Conservation (phyloP, 2,113 vertebrate species). For the Beaufortia kweichowensis region DNA sequence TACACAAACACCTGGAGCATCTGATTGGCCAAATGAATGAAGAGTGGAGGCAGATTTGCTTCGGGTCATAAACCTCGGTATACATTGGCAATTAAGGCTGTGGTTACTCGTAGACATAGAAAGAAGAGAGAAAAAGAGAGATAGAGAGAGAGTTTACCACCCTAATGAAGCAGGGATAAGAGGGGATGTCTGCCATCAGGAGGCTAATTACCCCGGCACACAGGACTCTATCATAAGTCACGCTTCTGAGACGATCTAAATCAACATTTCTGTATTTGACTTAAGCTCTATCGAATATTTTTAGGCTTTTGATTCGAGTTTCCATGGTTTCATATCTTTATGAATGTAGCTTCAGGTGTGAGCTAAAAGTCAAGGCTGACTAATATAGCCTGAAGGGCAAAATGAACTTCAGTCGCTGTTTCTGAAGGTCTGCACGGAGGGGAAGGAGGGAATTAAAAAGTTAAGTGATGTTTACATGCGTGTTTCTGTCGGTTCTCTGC, state of each 20-base stretch:
- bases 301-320: background rate
- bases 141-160: slow-evolving; percentile 22
- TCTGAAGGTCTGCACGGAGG: slow-evolving; percentile 1
- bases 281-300: slow-evolving; percentile 2
- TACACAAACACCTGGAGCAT: slow-evolving; percentile 19
- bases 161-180: slow-evolving; percentile 23
- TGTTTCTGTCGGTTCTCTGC: background rate
- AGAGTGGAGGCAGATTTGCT: slow-evolving; percentile 60
- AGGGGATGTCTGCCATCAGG: slow-evolving; percentile 39
- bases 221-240: slow-evolving; percentile 31
- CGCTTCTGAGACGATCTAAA: background rate
- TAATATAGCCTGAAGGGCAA: background rate
- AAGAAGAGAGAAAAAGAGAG: slow-evolving; percentile 13
- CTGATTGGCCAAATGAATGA: slow-evolving; percentile 63
- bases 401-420: background rate
- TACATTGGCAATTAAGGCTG: slow-evolving; percentile 65
- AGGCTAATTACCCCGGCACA: slow-evolving; percentile 32
- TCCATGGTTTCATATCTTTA: slow-evolving; percentile 8
- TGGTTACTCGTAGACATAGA: slow-evolving; percentile 52
- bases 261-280: background rate
- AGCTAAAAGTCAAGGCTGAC: slow-evolving; percentile 5
- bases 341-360: slow-evolving; percentile 1
- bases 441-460: slow-evolving; percentile 8
- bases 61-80: slow-evolving; percentile 62
- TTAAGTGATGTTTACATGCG: slow-evolving; percentile 5